Percentiles rank a stretch among this genome's conserved stretches.
Conservation (phyloP, 2,888 invertebrate genomes). For the Trileptium ribeirensis region DNA sequence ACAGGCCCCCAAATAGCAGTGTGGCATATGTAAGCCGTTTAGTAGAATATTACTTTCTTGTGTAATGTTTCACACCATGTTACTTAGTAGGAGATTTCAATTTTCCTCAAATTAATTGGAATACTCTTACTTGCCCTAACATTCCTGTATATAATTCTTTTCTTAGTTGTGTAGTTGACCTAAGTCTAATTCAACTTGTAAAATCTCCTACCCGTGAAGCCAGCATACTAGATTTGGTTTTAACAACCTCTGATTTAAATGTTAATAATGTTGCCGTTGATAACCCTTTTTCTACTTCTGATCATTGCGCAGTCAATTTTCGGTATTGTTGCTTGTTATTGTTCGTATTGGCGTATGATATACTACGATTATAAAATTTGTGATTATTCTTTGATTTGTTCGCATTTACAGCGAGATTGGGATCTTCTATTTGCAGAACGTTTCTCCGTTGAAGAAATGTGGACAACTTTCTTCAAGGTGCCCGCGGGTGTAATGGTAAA, state of each 20-base stretch:
- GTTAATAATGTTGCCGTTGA: background rate
- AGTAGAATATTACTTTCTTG: background rate
- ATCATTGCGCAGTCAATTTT: slow-evolving; percentile 9
- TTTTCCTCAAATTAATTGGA: slow-evolving; percentile 9
- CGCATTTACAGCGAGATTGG: no score
- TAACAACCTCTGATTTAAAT: background rate
- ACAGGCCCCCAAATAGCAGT: background rate
- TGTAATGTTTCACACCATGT: background rate
- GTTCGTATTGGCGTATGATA: no score
- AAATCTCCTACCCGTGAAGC: background rate
- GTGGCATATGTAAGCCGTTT: background rate
- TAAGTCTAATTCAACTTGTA: background rate
- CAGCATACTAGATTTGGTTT: background rate
- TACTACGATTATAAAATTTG: no score
- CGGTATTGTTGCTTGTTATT: no score
- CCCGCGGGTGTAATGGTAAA: no score
- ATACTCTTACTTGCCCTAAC: background rate
- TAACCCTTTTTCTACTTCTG: background rate
- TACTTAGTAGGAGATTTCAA: background rate
- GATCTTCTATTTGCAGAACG: no score
- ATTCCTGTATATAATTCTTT: background rate
- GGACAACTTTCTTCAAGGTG: no score
- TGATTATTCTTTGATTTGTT: no score
- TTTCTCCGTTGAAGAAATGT: no score
- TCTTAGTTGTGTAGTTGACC: background rate